Conservation (phyloP, 2,113 vertebrate genomes). For the Cololabis saira region DNA sequence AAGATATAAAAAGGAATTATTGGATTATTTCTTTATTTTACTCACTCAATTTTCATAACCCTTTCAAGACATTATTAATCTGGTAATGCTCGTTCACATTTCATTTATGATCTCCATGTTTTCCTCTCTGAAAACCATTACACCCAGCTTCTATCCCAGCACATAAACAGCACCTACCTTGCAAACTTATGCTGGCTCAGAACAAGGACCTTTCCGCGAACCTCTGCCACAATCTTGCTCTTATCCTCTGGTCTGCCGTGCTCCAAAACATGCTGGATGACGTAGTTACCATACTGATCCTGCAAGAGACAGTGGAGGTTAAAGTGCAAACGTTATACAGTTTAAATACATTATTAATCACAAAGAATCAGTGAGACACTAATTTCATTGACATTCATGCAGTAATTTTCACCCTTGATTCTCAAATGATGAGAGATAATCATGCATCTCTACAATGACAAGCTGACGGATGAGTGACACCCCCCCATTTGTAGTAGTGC, state of each 20-base stretch:
- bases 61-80: too few species aligned
- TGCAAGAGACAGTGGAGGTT: constrained; percentile 65
- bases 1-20: too few species aligned
- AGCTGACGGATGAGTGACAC: constrained; percentile 57
- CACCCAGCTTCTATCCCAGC: too few species aligned
- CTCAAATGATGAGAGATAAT: constrained; percentile 39
- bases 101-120: too few species aligned
- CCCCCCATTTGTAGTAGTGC: constrained; percentile 46
- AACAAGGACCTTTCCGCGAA: constrained; percentile 94
- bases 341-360: neutral
- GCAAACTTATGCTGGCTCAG: constrained; percentile 99
- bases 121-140: too few species aligned
- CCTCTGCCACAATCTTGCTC: constrained; percentile 98
- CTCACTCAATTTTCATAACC: too few species aligned
- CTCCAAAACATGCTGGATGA: constrained; percentile 98
- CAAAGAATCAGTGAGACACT: constrained; percentile 4
- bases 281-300: constrained; percentile 99
- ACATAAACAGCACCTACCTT: constrained; percentile 82
- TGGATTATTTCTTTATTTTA: too few species aligned
- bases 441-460: constrained; percentile 65
- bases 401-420: constrained; percentile 35
- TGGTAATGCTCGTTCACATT: too few species aligned
- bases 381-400: constrained; percentile 56
- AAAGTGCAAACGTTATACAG: neutral
- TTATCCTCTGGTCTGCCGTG: constrained; percentile 97